Conservation (phyloP, 1,140 invertebrate species). For the Drosophila punjabiensis region DNA sequence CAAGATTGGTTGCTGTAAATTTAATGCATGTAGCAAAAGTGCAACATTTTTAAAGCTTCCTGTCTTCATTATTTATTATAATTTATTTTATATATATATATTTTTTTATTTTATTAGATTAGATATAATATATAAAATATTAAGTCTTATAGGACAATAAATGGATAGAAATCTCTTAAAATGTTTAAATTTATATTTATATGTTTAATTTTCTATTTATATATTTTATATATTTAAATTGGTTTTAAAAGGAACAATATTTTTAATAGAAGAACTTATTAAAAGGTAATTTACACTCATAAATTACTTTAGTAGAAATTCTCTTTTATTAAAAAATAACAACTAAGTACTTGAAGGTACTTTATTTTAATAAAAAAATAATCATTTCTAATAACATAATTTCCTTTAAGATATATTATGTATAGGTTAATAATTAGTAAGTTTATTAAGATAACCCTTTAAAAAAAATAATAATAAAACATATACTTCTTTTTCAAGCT, state of each 20-base stretch:
- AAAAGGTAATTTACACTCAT: too few relatives aligned
- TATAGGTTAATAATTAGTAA: not conserved
- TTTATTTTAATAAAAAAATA: too few relatives aligned
- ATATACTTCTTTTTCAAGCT: not conserved
- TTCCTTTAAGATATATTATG: not conserved
- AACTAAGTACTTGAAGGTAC: too few relatives aligned
- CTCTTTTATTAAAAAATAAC: not conserved
- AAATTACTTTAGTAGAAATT: not conserved
- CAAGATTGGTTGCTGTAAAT: conserved; percentile 38
- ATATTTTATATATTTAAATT: not conserved
- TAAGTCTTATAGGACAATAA: too few relatives aligned
- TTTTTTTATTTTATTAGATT: too few relatives aligned
- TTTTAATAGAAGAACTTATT: not conserved
- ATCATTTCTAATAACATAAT: too few relatives aligned
- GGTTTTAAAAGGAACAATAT: not conserved
- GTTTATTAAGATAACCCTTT: not conserved
- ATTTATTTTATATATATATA: not conserved
- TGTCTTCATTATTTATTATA: not conserved
- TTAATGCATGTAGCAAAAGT: conserved; percentile 8
- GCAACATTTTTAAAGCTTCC: conserved; percentile 29
- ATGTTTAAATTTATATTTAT: too few relatives aligned
- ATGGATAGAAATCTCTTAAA: too few relatives aligned
- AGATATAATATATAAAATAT: too few relatives aligned
- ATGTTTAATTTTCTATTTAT: too few relatives aligned
- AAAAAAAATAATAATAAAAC: not conserved